Evolutionary conservation across 2,888 invertebrate genomes (phyloP).

Genomic region (Gymnosoma rotundatum): DNA sequence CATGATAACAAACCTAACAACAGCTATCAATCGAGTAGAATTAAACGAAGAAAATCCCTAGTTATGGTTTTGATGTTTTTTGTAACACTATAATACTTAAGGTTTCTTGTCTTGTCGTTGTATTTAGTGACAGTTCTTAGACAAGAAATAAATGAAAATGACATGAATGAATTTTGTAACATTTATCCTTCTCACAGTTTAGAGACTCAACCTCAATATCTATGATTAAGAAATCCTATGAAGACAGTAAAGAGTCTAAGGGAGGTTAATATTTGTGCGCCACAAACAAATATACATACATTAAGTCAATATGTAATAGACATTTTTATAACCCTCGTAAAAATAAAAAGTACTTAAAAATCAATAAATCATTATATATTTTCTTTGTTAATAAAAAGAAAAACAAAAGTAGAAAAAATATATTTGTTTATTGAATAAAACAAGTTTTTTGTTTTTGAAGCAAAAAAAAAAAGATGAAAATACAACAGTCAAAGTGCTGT

Average conservation of each 20-base stretch:
- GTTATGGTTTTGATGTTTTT: conserved; percentile 13
- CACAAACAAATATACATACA: conserved; percentile 7
- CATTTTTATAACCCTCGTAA: conserved; percentile 36
- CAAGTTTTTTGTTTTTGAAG: too few species aligned
- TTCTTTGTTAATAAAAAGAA: background rate
- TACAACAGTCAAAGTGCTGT: too few species aligned
- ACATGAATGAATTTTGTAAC: conserved; percentile 59
- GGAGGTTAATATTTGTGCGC: background rate
- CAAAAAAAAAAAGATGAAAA: too few species aligned
- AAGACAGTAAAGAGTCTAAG: background rate
- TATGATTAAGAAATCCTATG: background rate
- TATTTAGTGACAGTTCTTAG: conserved; percentile 54
- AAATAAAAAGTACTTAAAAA: conserved; percentile 46
- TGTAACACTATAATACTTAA: conserved; percentile 33
- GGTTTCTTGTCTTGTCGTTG: conserved; percentile 47
- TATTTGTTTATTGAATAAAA: too few species aligned
- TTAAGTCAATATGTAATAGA: conserved; percentile 31
- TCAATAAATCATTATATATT: conserved; percentile 46
- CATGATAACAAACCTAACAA: conserved; percentile 41
- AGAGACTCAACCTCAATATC: conserved; percentile 40
- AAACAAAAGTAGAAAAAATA: background rate
- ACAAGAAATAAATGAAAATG: conserved; percentile 55
- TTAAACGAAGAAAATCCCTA: conserved; percentile 40
- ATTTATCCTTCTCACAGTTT: conserved; percentile 19
- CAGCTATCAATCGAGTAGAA: background rate